Conservation (phyloP, 37 sponge, comb jelly and placozoan genomes). For the Chondrilla cf. caribensis region DNA sequence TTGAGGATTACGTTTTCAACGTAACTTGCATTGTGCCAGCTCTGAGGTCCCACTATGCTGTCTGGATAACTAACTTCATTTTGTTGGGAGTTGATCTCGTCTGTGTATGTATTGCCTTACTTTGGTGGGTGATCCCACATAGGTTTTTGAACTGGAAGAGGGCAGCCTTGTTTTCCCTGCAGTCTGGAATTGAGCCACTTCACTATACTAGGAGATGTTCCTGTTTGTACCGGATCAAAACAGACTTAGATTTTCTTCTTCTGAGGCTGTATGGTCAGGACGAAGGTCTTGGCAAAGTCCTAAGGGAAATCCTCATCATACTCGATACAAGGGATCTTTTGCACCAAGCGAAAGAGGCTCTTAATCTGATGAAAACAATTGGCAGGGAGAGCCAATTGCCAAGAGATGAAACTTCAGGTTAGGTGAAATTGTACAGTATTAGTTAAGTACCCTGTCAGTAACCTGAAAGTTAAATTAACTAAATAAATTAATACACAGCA, state of each 20-base stretch:
- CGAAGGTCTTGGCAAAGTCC: neutral
- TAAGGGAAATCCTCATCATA: neutral
- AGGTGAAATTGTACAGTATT: too few relatives aligned
- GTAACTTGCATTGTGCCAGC: neutral
- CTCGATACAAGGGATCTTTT: too few relatives aligned
- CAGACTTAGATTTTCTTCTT: constrained; percentile 5
- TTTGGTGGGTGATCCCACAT: neutral
- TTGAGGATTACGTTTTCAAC: constrained; percentile 1
- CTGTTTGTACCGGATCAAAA: neutral
- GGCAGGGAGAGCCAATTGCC: too few relatives aligned
- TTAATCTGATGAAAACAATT: too few relatives aligned
- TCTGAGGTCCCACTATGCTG: neutral
- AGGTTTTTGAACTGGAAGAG: neutral
- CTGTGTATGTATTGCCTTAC: neutral
- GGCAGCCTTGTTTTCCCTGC: neutral
- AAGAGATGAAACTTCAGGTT: too few relatives aligned
- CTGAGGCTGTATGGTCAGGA: neutral
- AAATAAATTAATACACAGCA: too few relatives aligned
- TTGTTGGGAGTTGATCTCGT: neutral
- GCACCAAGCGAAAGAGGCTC: too few relatives aligned
- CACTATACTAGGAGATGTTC: neutral
- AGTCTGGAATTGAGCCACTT: neutral
- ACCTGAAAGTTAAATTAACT: too few relatives aligned
- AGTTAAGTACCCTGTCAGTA: too few relatives aligned
- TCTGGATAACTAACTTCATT: neutral